phyloP scores from a whole-genome alignment of 2,797 vertebrate genomes.

The Enteromius afrohamiltoni region DNA sequence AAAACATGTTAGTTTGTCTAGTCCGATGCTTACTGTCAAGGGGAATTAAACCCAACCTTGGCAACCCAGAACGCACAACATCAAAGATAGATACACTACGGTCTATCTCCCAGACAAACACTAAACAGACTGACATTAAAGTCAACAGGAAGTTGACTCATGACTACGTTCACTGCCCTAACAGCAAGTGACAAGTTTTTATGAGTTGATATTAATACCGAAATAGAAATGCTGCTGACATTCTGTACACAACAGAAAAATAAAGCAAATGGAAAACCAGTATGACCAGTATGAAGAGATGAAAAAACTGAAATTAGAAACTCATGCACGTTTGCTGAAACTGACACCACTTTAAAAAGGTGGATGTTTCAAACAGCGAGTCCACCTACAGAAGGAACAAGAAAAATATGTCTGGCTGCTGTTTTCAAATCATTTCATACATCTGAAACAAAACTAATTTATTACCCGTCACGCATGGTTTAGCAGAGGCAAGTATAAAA shows the following conservation, averaged over 20 bases:
- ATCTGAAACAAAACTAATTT: conserved; percentile 82
- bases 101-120: not conserved
- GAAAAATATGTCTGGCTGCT: conserved; percentile 64
- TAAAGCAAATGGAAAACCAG: not conserved
- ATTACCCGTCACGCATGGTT: conserved; percentile 75
- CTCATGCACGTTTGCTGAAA: not conserved
- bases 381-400: conserved; percentile 28
- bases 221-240: not conserved
- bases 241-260: not conserved
- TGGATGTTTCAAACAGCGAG: conserved; percentile 30
- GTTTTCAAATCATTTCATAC: conserved; percentile 76
- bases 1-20: conserved; percentile 23
- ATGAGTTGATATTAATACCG: not conserved
- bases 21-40: not conserved
- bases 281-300: not conserved
- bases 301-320: not conserved
- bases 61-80: not conserved
- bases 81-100: not conserved
- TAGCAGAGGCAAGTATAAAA: conserved; percentile 71
- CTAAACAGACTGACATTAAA: conserved; percentile 17
- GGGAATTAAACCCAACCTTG: conserved; percentile 29
- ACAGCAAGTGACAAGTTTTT: not conserved
- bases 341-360: not conserved
- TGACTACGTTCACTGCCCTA: not conserved
- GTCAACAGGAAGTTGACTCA: conserved; percentile 15